Conservation (phyloP, 2,888 invertebrate genomes). For the Argyra leucocephala region DNA sequence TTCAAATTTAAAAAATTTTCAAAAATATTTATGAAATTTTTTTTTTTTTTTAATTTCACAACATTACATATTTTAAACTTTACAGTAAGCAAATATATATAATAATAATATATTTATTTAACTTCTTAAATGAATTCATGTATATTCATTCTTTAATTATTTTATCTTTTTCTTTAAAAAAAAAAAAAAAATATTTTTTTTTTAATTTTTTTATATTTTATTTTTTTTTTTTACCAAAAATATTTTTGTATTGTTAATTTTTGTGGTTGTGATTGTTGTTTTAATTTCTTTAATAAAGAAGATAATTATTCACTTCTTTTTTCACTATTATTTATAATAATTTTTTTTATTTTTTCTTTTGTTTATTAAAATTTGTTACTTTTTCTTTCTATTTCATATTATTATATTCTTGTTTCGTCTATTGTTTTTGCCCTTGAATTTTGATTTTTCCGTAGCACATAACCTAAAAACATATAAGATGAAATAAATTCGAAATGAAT, state of each 20-base stretch:
- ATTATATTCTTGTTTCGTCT: background rate
- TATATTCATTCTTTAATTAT: too few species aligned
- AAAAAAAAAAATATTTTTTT: background rate
- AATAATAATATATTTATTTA: too few species aligned
- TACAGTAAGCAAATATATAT: too few species aligned
- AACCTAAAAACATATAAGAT: background rate
- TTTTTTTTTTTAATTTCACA: too few species aligned
- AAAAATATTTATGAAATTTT: too few species aligned
- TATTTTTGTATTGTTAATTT: background rate
- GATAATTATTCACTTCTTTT: background rate
- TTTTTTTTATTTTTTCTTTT: background rate
- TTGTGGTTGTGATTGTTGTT: background rate
- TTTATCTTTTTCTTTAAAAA: too few species aligned
- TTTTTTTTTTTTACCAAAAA: too few species aligned
- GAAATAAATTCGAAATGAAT: background rate
- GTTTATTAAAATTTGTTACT: background rate
- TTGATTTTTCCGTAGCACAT: background rate
- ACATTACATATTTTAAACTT: too few species aligned
- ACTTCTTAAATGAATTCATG: too few species aligned
- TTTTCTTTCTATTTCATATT: background rate
- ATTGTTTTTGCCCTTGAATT: conserved; percentile 1
- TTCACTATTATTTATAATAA: background rate
- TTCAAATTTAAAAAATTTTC: too few species aligned
- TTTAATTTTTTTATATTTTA: background rate
- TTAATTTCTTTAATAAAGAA: background rate